Evolutionary conservation across 2,797 vertebrate species (phyloP).

Genomic region (Echeneis naucrates): DNA sequence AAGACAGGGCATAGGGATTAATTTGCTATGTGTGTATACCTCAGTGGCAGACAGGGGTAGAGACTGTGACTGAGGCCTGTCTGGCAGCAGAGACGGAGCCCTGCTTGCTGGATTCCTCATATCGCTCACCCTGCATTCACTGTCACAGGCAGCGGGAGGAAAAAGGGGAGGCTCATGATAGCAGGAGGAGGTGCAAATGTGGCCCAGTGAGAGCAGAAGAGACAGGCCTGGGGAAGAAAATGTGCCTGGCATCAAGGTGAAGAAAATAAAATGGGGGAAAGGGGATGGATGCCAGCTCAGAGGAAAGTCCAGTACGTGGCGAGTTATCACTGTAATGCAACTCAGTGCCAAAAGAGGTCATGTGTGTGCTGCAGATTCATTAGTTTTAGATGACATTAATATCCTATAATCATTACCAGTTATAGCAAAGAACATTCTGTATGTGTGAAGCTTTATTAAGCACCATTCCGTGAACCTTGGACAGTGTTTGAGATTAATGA

Average conservation of each 20-base stretch:
- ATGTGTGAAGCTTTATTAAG: slow-evolving; percentile 60
- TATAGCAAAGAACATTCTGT: slow-evolving; percentile 56
- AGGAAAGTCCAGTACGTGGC: slow-evolving; percentile 32
- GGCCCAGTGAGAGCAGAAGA: slow-evolving; percentile 40
- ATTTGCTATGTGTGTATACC: slow-evolving; percentile 79
- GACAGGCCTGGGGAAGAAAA: slow-evolving; percentile 4
- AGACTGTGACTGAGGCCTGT: slow-evolving; percentile 80
- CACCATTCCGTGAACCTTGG: slow-evolving; percentile 55
- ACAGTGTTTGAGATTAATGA: slow-evolving; percentile 64
- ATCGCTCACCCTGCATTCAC: slow-evolving; percentile 62
- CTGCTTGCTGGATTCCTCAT: slow-evolving; percentile 60
- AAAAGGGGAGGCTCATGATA: slow-evolving; percentile 26
- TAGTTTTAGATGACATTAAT: slow-evolving; percentile 71
- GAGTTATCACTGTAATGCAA: slow-evolving; percentile 80
- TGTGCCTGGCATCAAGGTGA: slow-evolving; percentile 36
- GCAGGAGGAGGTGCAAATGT: slow-evolving; percentile 46
- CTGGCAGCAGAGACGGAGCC: slow-evolving; percentile 73
- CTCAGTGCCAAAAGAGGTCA: slow-evolving; percentile 85
- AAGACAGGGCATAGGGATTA: slow-evolving; percentile 79
- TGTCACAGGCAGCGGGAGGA: slow-evolving; percentile 58
- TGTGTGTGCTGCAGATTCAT: slow-evolving; percentile 83
- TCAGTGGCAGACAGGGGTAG: slow-evolving; percentile 76
- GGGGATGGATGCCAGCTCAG: slow-evolving; percentile 48
- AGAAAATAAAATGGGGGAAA: slow-evolving; percentile 56
- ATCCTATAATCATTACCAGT: slow-evolving; percentile 71